Conservation (phyloP, 2,888 invertebrate genomes). For the Ametastegia equiseti region DNA sequence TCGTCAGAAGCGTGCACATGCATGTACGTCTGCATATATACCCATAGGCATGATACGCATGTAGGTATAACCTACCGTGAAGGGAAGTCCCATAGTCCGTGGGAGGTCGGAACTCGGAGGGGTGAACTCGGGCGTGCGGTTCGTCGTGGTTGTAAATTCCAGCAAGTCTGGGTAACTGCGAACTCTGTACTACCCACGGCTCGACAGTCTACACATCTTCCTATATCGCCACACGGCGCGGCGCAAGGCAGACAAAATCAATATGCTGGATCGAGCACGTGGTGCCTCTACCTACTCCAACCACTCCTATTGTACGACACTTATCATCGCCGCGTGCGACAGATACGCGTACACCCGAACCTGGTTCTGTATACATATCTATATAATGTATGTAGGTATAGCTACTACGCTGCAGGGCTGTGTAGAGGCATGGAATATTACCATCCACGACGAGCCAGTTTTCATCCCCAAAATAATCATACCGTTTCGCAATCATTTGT, state of each 20-base stretch:
- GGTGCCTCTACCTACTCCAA: slow-evolving; percentile 7
- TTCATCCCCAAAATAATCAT: too few relatives aligned
- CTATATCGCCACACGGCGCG: not conserved
- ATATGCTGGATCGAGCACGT: slow-evolving; percentile 45
- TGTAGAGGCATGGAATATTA: too few relatives aligned
- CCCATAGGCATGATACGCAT: not conserved
- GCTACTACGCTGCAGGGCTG: too few relatives aligned
- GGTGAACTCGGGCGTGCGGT: not conserved
- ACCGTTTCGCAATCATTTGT: too few relatives aligned
- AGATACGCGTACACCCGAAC: not conserved
- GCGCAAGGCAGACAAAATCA: slow-evolving; percentile 38
- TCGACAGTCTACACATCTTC: not conserved
- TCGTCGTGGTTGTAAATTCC: slow-evolving; percentile 13
- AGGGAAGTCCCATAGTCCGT: not conserved
- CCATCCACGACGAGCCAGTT: too few relatives aligned
- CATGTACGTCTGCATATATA: not conserved
- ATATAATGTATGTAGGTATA: too few relatives aligned
- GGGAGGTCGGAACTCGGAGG: slow-evolving; percentile 1
- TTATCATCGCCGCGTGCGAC: not conserved
- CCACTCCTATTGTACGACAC: slow-evolving; percentile 12
- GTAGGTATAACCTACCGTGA: not conserved
- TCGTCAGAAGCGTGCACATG: not conserved
- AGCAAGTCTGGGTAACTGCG: slow-evolving; percentile 23
- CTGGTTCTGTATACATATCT: too few relatives aligned
- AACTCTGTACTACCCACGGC: slow-evolving; percentile 28